Evolutionary conservation across 2,797 vertebrate species (phyloP), one percentile per base, ranked within the genome.

Genomic region (Oreortyx pictus): DNA sequence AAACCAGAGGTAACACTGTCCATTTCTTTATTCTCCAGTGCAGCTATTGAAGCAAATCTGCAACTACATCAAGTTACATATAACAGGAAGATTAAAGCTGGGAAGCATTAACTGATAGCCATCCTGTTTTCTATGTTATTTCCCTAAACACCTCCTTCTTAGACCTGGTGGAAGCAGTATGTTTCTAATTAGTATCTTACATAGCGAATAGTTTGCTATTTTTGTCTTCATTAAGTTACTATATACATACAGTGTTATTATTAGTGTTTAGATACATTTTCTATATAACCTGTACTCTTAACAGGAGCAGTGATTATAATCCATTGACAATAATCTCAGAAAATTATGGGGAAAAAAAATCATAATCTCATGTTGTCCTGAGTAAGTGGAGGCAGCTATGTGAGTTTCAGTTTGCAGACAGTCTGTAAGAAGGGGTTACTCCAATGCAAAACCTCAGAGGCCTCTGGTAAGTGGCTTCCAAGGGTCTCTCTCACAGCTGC

Each of bases 341-440:
- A 83, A 86, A 54, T 39, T 6, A 43, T 7, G 3, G 16, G 14
- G 59, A 18, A 22, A 20, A 82, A 59, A 70, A 70, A 44, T 19
- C 19, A 43, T 54, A 27, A 31, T 8, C 14, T 24, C n/a, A 50
- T 14, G 24, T 44, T 41, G 10, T 49, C 41, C 46, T 25, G 10
- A 56, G 3, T 3, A 39, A 49, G 14, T 6, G 16, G 52, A 64
- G 67, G 41, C 29, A 37, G 22, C 49, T 59, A 4, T 47, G 39
- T 50, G 37, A 2, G 1, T 56, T 61, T 14, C 20, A 20, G 6
- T 67, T 61, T 0, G 0, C 37, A 77, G 35, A 37, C 33, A 37
- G 14, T 52, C 24, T 33, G 33, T 59, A 23, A 59, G 56, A 60
- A 73, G 49, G 29, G 22, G 8, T 37, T 62, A 57, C 29, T 41